Evolutionary conservation across 2,888 invertebrate species (phyloP), one percentile per base, ranked within the genome.

Genomic region (Cyclophora punctaria): DNA sequence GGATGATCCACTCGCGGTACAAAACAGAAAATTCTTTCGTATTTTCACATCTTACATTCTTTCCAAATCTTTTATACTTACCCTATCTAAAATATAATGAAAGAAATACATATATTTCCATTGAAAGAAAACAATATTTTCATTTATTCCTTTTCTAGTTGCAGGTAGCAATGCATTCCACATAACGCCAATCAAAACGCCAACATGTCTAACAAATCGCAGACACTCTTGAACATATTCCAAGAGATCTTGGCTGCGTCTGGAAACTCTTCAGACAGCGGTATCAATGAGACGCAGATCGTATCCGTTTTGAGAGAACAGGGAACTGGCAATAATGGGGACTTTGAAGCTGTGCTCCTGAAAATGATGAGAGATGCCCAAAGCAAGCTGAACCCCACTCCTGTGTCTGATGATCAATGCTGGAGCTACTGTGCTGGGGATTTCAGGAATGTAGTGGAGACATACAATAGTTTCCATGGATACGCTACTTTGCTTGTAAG

Each of bases 401-500:
- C 79, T 33, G 79, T 77, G 41, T 71, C 77, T 2, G 45, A 52
- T 3, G 80, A 83, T 35, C 67, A 73, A 0, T 88, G 88, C 45
- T 48, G 48, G 51, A 83, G 85, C 46, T 92, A 92, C 73, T 93
- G 93, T 60, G 90, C 89, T 41, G 91, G 91, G 0, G 84, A 86
- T 46, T 84, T 92, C 48, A 83, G 90, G 52, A 90, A 91, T 47
- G 80, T 93, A 45, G 85, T 93, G 34, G 75, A 89, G 35, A 84
- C 86, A 0, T 96, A 96, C 75, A 91, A 91, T 45, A 78, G 92
- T 41, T 90, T 93, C 49, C 97, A 98, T 75, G 96, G 96, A 54
- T 96, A 95, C 75, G 90, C 95, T 53, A 94, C 96, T 44, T 87
- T 97, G 35, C 77, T 94, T 74, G 95, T 97, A 69, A 83, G 91